phyloP scores from a whole-genome alignment of 2,113 vertebrate species.

The Morone chrysops region DNA sequence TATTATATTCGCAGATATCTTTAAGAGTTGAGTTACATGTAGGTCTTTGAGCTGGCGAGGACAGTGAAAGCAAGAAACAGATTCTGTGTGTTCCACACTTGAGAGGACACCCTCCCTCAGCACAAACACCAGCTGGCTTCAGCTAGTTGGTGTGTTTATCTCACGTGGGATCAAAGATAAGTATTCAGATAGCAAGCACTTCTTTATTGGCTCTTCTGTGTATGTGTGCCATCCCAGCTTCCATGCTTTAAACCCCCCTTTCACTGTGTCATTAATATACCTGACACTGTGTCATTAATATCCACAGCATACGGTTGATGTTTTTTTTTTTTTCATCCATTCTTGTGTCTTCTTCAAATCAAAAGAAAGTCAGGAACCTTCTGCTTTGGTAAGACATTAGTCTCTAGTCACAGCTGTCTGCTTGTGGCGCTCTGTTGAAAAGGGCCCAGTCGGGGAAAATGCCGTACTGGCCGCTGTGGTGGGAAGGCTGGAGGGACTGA shows the following conservation, averaged over 20 bases:
- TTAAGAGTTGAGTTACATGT: neutral
- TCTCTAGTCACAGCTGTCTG: slow-evolving; percentile 44
- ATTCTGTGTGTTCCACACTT: slow-evolving; percentile 18
- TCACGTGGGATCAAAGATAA: slow-evolving; percentile 35
- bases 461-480: slow-evolving; percentile 16
- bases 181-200: slow-evolving; percentile 16
- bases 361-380: slow-evolving; percentile 21
- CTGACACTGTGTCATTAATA: slow-evolving; percentile 1
- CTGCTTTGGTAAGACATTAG: slow-evolving; percentile 27
- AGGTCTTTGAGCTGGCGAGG: slow-evolving; percentile 8
- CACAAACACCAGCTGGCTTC: slow-evolving; percentile 60
- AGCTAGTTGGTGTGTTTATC: slow-evolving; percentile 18
- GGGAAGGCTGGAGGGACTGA: slow-evolving; percentile 43
- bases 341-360: slow-evolving; percentile 8
- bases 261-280: slow-evolving; percentile 13
- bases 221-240: neutral
- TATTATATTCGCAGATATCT: slow-evolving; percentile 9
- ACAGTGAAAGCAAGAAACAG: slow-evolving; percentile 12
- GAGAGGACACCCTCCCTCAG: slow-evolving; percentile 46
- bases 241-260: neutral
- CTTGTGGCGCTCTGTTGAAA: slow-evolving; percentile 40
- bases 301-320: neutral
- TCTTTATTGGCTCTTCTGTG: slow-evolving; percentile 14
- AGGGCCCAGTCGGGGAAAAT: neutral
- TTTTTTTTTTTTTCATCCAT: neutral